Base-by-base conservation (phyloP, 1,140 invertebrate species). In the Dendroctonus ponderosae region DNA sequence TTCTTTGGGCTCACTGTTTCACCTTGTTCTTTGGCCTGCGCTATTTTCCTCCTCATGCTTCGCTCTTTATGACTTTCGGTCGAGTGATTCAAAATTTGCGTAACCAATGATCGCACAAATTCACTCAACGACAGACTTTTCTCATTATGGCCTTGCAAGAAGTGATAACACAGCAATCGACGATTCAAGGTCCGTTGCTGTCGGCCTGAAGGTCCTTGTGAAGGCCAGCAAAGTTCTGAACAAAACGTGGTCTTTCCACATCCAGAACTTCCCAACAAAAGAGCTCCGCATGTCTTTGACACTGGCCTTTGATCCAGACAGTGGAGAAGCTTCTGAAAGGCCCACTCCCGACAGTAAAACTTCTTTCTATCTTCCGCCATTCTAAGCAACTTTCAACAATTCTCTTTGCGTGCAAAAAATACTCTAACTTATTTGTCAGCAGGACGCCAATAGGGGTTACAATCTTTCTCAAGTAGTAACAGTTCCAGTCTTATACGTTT, bases 251-350 rank as follows among this genome's bases (percentile, higher is more conserved):
- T 93, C 79, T 89, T 92, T 0, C 95, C 95, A 70, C 92, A 93
- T 15, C 95, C 96, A 0, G 93, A 89, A 3, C 93, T 91, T 5
- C 93, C 93, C 57, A 96, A 83, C 54, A 95, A 85, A 9, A 96
- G 80, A 1, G 91, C 89, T 0, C 93, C 94, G 74, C 90, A 91
- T 1, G 87, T 88, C 74, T 90, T 90, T 53, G 87, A 87, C 6
- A 85, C 84, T 0, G 89, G 88, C 52, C 90, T 78, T 75, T 92
- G 90, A 71, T 97, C 94, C 68, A 98, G 76, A 68, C 92, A 95
- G 71, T 96, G 90, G 3, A 89, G 88, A n/a, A 98, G 84, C 79
- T 97, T 97, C 76, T 92, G 90, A 72, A 97, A 95, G 2, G 92
- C 93, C 96, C 95, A 98, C 80, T 97, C 94, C 11, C 96, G 85